These are phyloP conservation scores for Sminthurinus signatus DNA, from an alignment of 1,140 invertebrate genomes.

Conservation along the genomic window DNA sequence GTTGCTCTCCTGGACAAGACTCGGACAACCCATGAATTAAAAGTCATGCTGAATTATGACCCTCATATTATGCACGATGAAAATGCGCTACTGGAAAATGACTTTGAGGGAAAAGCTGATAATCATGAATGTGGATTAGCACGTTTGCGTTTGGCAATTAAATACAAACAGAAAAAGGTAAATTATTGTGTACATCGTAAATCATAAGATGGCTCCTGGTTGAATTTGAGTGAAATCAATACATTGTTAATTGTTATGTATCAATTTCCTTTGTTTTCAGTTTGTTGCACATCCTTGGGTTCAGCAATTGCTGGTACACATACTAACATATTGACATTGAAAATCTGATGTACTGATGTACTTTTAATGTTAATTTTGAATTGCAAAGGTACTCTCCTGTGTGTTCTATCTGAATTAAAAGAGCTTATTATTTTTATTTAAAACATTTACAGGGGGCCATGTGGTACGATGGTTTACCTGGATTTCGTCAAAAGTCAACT, in stretches of 20 bases:
- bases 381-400: no score
- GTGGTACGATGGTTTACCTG: conserved; percentile 87
- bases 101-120: conserved; percentile 6
- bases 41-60: conserved; percentile 84
- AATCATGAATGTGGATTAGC: conserved; percentile 50
- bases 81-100: conserved; percentile 68
- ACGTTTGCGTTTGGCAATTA: conserved; percentile 76
- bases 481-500: conserved; percentile 69
- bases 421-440: no score
- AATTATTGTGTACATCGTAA: no score
- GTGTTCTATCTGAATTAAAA: no score
- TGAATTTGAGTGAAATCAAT: no score
- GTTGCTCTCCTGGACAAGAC: conserved; percentile 84
- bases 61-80: conserved; percentile 60
- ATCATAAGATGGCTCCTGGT: no score
- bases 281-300: conserved; percentile 91
- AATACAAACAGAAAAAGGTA: conserved; percentile 89
- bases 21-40: conserved; percentile 78
- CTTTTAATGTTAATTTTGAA: no score
- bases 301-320: conserved; percentile 81
- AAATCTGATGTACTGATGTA: no score
- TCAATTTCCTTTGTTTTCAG: no score
- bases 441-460: no score
- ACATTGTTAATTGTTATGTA: no score
- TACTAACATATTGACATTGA: no score